phyloP scores from a whole-genome alignment of 2,888 invertebrate species.

The Protonemura montana region DNA sequence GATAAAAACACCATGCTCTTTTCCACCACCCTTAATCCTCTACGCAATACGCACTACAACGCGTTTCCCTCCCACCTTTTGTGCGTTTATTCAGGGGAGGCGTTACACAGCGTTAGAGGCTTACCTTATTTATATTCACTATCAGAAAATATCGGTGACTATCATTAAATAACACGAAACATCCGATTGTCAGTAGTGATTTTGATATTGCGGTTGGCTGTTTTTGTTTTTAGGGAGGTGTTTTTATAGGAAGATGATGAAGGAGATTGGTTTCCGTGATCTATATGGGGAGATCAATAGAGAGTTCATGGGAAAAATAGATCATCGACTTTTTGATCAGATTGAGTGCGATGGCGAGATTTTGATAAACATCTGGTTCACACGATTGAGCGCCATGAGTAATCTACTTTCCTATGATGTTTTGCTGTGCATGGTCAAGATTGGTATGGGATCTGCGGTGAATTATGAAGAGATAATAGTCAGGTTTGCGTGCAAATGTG shows the following conservation, averaged over 20 bases:
- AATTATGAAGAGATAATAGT: neutral
- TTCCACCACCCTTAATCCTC: neutral
- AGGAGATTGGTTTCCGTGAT: neutral
- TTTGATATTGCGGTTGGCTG: neutral
- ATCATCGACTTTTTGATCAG: neutral
- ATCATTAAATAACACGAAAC: neutral
- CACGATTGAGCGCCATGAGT: neutral
- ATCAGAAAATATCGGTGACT: neutral
- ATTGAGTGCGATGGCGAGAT: neutral
- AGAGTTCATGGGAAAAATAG: constrained; percentile 12
- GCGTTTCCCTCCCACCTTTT: neutral
- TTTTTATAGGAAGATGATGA: neutral
- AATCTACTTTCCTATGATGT: neutral
- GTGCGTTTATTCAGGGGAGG: neutral
- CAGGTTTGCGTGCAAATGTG: neutral
- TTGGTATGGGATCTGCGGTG: neutral
- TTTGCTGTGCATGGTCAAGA: neutral
- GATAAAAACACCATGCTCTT: constrained; percentile 1
- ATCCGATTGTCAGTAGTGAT: neutral
- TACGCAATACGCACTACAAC: neutral
- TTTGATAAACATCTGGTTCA: neutral
- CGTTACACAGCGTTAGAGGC: neutral
- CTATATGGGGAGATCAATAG: neutral
- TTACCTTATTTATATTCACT: neutral
- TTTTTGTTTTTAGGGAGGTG: neutral